Conservation (phyloP, 2,113 vertebrate genomes). For the Centropus unirufus region DNA sequence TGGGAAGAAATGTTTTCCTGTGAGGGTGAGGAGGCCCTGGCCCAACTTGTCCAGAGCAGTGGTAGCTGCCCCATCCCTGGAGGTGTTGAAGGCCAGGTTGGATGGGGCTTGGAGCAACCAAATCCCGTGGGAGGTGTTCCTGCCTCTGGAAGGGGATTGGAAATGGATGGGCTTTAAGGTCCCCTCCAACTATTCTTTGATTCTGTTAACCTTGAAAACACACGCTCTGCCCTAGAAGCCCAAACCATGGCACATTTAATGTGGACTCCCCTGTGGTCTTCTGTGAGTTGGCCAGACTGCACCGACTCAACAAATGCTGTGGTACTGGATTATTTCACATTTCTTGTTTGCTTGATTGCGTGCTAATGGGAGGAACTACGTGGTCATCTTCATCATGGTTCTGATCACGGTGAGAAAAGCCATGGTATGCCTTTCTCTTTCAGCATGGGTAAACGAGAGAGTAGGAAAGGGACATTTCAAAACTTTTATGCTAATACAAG, state of each 20-base stretch:
- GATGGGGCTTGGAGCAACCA: too few species aligned
- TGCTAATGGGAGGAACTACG: neutral
- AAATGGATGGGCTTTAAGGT: too few species aligned
- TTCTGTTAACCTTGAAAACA: neutral
- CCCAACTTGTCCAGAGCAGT: too few species aligned
- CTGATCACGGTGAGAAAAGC: neutral
- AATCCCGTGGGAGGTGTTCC: too few species aligned
- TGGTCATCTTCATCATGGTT: neutral
- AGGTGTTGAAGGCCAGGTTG: too few species aligned
- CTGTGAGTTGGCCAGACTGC: neutral
- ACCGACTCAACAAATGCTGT: neutral
- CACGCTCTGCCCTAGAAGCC: accelerated
- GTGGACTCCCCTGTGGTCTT: neutral
- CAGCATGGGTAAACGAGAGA: neutral
- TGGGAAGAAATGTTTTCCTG: too few species aligned
- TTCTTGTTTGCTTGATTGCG: neutral
- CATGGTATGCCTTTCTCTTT: neutral
- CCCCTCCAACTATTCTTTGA: too few species aligned
- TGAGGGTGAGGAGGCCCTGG: too few species aligned
- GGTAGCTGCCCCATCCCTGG: too few species aligned
- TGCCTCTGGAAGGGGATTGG: too few species aligned
- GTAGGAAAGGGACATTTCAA: neutral
- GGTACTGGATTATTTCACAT: neutral
- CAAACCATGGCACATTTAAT: neutral
- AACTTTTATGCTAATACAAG: conserved; percentile 31